phyloP scores from a whole-genome alignment of 2,113 vertebrate species.

The Phocoena sinus region DNA sequence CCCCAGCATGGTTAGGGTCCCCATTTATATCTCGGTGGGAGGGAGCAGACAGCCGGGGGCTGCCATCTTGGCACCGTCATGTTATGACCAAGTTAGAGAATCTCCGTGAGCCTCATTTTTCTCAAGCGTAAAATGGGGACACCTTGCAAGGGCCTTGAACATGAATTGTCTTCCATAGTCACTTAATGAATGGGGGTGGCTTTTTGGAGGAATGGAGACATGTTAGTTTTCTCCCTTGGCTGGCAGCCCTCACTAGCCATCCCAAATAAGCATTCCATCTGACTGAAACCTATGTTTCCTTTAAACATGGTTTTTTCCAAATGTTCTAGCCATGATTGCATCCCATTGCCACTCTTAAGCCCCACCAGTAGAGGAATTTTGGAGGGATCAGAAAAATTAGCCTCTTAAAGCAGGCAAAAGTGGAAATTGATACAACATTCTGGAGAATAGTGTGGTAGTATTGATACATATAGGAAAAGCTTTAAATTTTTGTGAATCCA shows the following conservation, averaged over 20 bases:
- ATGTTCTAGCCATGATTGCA: neutral
- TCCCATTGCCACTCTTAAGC: accelerated
- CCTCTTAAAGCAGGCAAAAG: neutral
- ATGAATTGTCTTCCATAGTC: neutral
- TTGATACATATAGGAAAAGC: neutral
- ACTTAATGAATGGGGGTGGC: neutral
- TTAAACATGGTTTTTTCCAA: neutral
- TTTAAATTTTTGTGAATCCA: neutral
- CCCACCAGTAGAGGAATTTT: neutral
- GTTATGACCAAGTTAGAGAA: neutral
- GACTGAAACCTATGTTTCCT: neutral
- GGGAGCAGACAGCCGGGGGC: neutral
- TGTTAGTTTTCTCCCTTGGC: neutral
- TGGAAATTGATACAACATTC: neutral
- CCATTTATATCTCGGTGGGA: neutral
- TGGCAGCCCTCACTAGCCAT: neutral
- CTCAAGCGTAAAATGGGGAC: neutral
- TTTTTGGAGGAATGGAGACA: neutral
- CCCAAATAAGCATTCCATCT: neutral
- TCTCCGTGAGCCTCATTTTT: neutral
- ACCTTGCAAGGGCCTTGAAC: too few relatives aligned
- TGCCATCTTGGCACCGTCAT: accelerated
- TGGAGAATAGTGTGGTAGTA: neutral
- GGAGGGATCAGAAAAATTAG: neutral
- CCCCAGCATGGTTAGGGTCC: neutral